Conservation (phyloP, 2,113 vertebrate genomes). For the Diglossa brunneiventris region DNA sequence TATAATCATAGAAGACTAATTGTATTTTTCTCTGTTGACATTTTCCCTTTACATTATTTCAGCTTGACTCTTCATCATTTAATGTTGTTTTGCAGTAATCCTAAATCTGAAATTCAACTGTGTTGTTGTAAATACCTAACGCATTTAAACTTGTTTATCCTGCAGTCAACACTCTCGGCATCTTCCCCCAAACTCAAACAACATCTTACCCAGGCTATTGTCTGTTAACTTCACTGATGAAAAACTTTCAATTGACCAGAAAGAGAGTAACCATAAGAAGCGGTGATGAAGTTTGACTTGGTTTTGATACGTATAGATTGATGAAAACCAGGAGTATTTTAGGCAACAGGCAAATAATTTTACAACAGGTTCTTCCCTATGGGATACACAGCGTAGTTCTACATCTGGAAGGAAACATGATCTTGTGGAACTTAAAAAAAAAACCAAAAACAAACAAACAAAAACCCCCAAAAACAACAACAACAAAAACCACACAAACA, state of each 20-base stretch:
- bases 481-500: not conserved
- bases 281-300: not conserved
- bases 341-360: not conserved
- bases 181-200: not conserved
- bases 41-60: not conserved
- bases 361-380: not conserved
- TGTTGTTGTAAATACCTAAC: not conserved
- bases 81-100: not conserved
- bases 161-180: not conserved
- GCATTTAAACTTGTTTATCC: not conserved
- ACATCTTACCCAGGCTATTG: not conserved
- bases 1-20: not conserved
- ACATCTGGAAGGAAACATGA: not conserved
- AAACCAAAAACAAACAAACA: too few species aligned
- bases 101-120: not conserved
- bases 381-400: not conserved
- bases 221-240: not conserved
- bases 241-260: not conserved
- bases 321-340: not conserved
- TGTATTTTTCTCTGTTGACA: not conserved
- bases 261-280: not conserved
- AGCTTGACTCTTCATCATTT: not conserved
- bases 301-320: not conserved
- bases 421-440: not conserved
- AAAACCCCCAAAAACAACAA: too few species aligned